phyloP scores from a whole-genome alignment of 2,888 invertebrate genomes.

The Sinohyriopsis cumingii region DNA sequence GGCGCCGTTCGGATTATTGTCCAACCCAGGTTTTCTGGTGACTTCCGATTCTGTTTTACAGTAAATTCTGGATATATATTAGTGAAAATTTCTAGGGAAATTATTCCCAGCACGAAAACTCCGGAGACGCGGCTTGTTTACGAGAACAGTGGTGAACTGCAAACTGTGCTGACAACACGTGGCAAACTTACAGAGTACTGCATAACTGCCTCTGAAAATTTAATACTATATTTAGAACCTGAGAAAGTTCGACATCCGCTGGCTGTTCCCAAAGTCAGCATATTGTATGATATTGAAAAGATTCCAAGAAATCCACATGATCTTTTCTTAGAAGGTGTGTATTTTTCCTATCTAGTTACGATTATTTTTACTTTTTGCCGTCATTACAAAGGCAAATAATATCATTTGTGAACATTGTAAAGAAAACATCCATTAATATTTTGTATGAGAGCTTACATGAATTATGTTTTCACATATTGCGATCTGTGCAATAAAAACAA shows the following conservation, averaged over 20 bases:
- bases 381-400: not conserved
- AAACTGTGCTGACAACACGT: constrained; percentile 29
- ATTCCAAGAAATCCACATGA: constrained; percentile 15
- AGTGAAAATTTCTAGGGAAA: constrained; percentile 50
- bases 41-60: constrained; percentile 42
- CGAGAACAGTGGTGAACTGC: constrained; percentile 31
- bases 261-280: constrained; percentile 40
- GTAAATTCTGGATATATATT: constrained; percentile 35
- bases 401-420: too few species aligned
- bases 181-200: constrained; percentile 48
- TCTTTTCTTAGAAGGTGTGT: constrained; percentile 48
- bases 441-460: too few species aligned
- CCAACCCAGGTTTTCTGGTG: constrained; percentile 24
- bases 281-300: constrained; percentile 44
- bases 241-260: constrained; percentile 31
- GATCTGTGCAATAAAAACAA: too few species aligned
- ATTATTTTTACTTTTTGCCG: not conserved
- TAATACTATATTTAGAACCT: constrained; percentile 51
- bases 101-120: constrained; percentile 14
- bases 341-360: not conserved
- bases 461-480: too few species aligned
- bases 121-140: constrained; percentile 17
- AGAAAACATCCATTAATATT: too few species aligned
- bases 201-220: constrained; percentile 29
- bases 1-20: constrained; percentile 49